Evolutionary conservation across 2,888 invertebrate species (phyloP), one percentile per base, ranked within the genome.

Genomic region (Athripsodes cinereus): DNA sequence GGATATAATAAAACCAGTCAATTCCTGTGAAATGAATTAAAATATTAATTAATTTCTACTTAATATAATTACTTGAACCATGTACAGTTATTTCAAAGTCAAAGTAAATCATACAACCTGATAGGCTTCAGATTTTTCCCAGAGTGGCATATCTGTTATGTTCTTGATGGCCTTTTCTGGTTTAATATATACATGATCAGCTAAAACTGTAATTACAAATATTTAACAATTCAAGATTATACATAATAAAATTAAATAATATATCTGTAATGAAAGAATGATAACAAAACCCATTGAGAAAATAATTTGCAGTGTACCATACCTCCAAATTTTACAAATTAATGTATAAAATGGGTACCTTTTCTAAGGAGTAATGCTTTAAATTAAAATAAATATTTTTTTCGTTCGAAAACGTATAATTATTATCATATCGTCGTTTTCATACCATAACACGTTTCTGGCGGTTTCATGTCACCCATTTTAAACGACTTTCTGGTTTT

Each of bases 71-170:
- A 3, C 16, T 5, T 44, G 18, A 2, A 44, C 5, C 2, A 44
- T 16, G 44, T 44, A 44, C 3, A 8, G 2, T 2, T 44, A 44
- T 6, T 26, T 26, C 26, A 26, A 26, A 6, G 10, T 6, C 26
- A 26, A 26, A 26, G 26, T 26, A 26, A 26, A 26, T 6, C 5
- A 26, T 26, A 26, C 26, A 26, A 88, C 88, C 74, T 86, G 85
- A 71, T 91, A 92, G 2, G 92, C 92, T 69, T 90, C 88, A 0
- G 92, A 92, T 69, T 86, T 87, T 67, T 89, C 85, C 94, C 94
- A 95, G 60, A 81, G 72, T 53, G 78, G 74, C 86, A 94, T 85
- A 68, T 92, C 92, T 18, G 79, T 79, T 3, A 83, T 79, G 22
- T 76, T 73, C 73, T 84, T 85, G 2, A 89, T 80, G 55, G 80